Base-by-base conservation (phyloP, 1,140 invertebrate genomes). In the Sarcophaga bullata region DNA sequence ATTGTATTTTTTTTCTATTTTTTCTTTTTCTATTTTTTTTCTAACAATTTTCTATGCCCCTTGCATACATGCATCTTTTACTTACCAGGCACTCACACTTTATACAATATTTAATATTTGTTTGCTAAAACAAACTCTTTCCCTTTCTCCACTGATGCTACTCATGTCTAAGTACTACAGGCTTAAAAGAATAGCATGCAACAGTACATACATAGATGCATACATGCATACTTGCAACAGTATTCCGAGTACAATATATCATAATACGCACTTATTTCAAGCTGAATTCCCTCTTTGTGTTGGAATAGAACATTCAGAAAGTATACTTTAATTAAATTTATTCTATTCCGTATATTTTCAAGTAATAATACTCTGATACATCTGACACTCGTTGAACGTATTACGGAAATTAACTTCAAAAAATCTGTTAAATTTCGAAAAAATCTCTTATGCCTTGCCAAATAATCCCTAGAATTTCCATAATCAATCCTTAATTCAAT, bases 221-320 rank as follows among this genome's bases (percentile, higher is more conserved):
- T 37, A 4, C 25, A 37, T 37, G 4, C 25, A 37, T 37, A 37
- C 6, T 68, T 68, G 17, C 62, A 19, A 19, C 62, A 68, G 6
- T 68, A 62, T 25, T 19, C 8, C 10, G 6, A 19, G 25, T 25
- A n/a, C 54, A 58, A 58, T 13, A 58, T 37, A 37, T 37, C 17
- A 68, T 68, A 19, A 68, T 68, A 25, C 17, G 17, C 19, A 68
- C 17, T 68, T 19, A 68, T 68, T 68, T 68, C 62, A 17, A 68
- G 62, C 19, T 68, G 62, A 68, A 68, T 68, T 68, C 62, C 62
- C 62, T 58, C 62, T 68, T 68, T 68, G 17, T 68, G 17, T 68
- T 25, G 10, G 15, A 68, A 37, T 37, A 19, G 62, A 68, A 68
- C 0, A 62, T 19, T 68, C 6, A 68, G 13, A 25, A 68, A 68